Conservation (phyloP, 2,797 vertebrate genomes). For the Darevskia nairensis region DNA sequence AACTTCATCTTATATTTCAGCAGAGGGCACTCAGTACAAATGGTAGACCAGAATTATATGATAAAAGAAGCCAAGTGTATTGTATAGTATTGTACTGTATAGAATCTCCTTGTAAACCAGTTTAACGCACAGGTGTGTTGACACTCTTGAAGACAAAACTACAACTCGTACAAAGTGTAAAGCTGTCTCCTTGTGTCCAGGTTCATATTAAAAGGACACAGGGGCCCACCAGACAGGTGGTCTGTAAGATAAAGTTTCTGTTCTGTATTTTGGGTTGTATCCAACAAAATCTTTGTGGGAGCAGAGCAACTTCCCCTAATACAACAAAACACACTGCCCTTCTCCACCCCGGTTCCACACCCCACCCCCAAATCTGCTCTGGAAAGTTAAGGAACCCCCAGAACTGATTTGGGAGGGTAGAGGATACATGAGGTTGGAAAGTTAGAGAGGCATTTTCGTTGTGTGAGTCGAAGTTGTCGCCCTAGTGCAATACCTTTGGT, state of each 20-base stretch:
- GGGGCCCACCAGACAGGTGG: neutral
- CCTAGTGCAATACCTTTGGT: too few relatives aligned
- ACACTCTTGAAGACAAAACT: conserved; percentile 43
- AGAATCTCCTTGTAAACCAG: conserved; percentile 26
- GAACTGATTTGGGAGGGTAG: too few relatives aligned
- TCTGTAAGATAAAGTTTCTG: neutral
- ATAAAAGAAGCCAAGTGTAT: conserved; percentile 45
- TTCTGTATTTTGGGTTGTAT: neutral
- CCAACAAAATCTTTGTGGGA: too few relatives aligned
- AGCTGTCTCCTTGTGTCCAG: conserved; percentile 26
- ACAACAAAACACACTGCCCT: neutral
- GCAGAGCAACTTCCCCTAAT: too few relatives aligned
- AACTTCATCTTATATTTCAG: conserved; percentile 73
- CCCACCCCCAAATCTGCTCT: too few relatives aligned
- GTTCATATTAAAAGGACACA: neutral
- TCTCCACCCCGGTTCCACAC: neutral
- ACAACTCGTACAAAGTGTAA: conserved; percentile 21
- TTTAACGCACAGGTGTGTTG: conserved; percentile 32
- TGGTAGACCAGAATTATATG: conserved; percentile 59
- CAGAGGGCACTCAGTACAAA: conserved; percentile 77
- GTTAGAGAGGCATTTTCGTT: too few relatives aligned
- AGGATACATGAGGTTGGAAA: too few relatives aligned
- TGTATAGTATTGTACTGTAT: conserved; percentile 17
- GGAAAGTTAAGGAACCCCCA: too few relatives aligned
- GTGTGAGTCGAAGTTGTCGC: too few relatives aligned